phyloP scores from a whole-genome alignment of 2,113 vertebrate genomes.

The Tursiops truncatus region DNA sequence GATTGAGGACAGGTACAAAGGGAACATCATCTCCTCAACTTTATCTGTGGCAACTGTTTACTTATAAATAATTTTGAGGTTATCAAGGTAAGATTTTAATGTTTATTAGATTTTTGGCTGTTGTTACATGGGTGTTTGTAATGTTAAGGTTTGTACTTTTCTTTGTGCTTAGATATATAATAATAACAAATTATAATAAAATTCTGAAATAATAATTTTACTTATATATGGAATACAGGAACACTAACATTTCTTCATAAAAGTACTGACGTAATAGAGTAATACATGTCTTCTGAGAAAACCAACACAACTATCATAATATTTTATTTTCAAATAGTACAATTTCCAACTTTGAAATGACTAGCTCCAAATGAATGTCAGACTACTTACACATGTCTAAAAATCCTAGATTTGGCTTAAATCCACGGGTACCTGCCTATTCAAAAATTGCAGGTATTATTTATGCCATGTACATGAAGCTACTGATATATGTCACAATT shows the following conservation, averaged over 20 bases:
- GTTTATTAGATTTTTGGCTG: neutral
- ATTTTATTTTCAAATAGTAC: slow-evolving; percentile 6
- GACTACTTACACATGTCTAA: neutral
- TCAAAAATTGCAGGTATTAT: neutral
- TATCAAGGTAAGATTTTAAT: neutral
- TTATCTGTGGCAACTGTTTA: neutral
- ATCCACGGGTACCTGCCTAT: neutral
- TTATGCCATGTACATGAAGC: neutral
- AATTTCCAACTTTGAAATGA: slow-evolving; percentile 37
- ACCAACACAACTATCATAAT: neutral
- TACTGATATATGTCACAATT: neutral
- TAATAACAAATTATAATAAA: neutral
- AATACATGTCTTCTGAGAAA: neutral
- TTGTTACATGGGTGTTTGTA: neutral
- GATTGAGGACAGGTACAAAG: neutral
- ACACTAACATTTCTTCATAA: neutral
- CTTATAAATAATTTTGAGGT: neutral
- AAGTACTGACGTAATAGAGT: neutral
- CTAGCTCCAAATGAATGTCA: neutral
- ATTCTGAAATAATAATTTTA: neutral
- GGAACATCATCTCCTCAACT: neutral
- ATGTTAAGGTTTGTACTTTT: neutral
- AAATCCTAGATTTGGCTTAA: neutral
- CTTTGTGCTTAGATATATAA: neutral
- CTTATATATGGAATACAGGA: neutral